phyloP scores from a whole-genome alignment of 1,140 invertebrate species.

The Conopomorpha cramerella region DNA sequence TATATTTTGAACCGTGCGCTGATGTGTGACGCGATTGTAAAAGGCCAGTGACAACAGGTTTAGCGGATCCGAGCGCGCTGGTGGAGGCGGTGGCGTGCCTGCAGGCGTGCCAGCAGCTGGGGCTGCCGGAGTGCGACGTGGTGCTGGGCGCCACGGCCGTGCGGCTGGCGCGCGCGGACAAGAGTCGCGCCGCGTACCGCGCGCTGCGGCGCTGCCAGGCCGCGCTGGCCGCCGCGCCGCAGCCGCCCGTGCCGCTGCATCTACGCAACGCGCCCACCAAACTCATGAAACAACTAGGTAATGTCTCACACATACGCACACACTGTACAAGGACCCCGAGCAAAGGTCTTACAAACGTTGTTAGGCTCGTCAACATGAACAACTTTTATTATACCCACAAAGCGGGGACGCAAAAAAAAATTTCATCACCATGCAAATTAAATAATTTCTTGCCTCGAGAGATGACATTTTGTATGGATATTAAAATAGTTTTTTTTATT shows the following conservation, averaged over 20 bases:
- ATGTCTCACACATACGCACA: no score
- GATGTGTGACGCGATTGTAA: no score
- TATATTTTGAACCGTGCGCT: no score
- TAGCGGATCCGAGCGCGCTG: slow-evolving; percentile 60
- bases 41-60: no score
- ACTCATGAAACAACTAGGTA: slow-evolving; percentile 78
- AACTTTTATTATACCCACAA: background rate
- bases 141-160: slow-evolving; percentile 76
- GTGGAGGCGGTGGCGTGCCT: slow-evolving; percentile 72
- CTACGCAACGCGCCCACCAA: slow-evolving; percentile 80
- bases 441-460: no score
- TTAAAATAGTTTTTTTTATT: no score
- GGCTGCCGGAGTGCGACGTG: slow-evolving; percentile 82
- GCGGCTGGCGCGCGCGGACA: slow-evolving; percentile 76
- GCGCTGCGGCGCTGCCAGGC: slow-evolving; percentile 68
- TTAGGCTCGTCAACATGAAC: no score
- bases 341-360: no score
- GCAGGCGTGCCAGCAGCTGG: slow-evolving; percentile 80
- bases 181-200: slow-evolving; percentile 72
- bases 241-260: slow-evolving; percentile 75
- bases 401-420: background rate
- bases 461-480: no score
- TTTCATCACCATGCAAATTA: slow-evolving; percentile 1
- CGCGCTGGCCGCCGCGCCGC: slow-evolving; percentile 63
- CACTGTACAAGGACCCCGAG: no score